These are phyloP conservation scores for Trilocha varians DNA, from an alignment of 2,888 invertebrate genomes.

Conservation along the genomic window DNA sequence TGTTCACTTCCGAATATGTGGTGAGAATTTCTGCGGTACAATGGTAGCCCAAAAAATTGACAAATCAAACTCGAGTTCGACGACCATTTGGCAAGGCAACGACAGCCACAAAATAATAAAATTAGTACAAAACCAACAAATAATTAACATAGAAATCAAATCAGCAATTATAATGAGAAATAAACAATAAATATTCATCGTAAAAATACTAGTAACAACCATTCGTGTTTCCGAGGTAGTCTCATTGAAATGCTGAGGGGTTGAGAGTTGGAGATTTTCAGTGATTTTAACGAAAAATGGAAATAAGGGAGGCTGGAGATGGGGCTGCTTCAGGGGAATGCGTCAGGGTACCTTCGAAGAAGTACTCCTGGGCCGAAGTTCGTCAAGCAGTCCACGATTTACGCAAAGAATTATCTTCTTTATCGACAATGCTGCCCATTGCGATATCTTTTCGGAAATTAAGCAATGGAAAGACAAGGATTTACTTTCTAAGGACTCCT, in stretches of 20 bases:
- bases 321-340: constrained; percentile 58
- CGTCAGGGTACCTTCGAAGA: constrained; percentile 48
- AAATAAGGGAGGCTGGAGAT: constrained; percentile 62
- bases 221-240: background rate
- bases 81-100: background rate
- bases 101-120: background rate
- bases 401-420: constrained; percentile 82
- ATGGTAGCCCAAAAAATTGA: background rate
- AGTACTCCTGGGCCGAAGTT: constrained; percentile 84
- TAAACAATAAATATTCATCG: constrained; percentile 14
- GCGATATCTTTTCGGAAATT: constrained; percentile 86
- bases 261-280: background rate
- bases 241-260: background rate
- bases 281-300: constrained; percentile 37
- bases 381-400: constrained; percentile 86
- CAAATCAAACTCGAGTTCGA: constrained; percentile 1
- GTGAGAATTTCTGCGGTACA: background rate
- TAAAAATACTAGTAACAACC: background rate
- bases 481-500: constrained; percentile 92
- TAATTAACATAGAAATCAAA: constrained; percentile 4
- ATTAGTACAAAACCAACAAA: background rate
- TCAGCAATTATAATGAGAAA: constrained; percentile 25
- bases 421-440: constrained; percentile 87
- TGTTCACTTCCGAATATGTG: too few species aligned
- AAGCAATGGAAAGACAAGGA: constrained; percentile 84